phyloP scores from a whole-genome alignment of 2,888 invertebrate genomes.

The Platerodrilus igneus region DNA sequence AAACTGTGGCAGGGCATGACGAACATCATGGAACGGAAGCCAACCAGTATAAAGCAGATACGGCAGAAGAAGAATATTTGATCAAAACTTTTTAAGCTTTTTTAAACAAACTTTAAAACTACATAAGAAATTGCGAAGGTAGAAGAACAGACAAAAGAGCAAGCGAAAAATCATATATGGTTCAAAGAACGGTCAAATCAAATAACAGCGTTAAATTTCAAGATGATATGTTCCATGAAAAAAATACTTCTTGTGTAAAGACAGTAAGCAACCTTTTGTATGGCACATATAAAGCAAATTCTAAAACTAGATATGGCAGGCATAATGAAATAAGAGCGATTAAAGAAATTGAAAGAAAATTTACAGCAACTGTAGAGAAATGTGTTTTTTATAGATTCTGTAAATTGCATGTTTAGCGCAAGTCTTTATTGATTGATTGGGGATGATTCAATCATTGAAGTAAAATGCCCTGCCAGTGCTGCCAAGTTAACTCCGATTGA shows the following conservation, averaged over 20 bases:
- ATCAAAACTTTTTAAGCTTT: no score
- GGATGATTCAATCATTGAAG: slow-evolving; percentile 13
- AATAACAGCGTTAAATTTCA: no score
- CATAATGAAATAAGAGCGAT: slow-evolving; percentile 8
- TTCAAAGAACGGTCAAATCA: no score
- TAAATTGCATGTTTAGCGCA: slow-evolving; percentile 12
- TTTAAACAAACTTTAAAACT: no score
- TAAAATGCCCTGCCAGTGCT: slow-evolving; percentile 16
- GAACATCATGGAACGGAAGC: no score
- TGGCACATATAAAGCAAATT: slow-evolving; percentile 8
- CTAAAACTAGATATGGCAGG: slow-evolving; percentile 9
- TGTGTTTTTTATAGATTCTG: slow-evolving; percentile 19
- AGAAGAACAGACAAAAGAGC: no score
- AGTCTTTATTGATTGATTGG: slow-evolving; percentile 17
- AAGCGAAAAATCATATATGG: no score
- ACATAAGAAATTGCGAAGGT: no score
- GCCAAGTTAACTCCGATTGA: slow-evolving; percentile 6
- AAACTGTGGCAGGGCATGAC: no score
- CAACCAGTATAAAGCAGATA: no score
- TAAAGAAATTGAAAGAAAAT: slow-evolving; percentile 5
- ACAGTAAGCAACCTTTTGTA: slow-evolving; percentile 11
- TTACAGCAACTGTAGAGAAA: not conserved
- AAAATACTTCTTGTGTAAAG: slow-evolving; percentile 9
- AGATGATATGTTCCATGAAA: no score
- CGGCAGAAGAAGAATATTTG: no score